A percentile compares a stretch with the other conserved stretches of the same genome.
These are phyloP conservation scores for Polyodon spathula DNA, from an alignment of 2,113 vertebrate species.

Conservation along the genomic window DNA sequence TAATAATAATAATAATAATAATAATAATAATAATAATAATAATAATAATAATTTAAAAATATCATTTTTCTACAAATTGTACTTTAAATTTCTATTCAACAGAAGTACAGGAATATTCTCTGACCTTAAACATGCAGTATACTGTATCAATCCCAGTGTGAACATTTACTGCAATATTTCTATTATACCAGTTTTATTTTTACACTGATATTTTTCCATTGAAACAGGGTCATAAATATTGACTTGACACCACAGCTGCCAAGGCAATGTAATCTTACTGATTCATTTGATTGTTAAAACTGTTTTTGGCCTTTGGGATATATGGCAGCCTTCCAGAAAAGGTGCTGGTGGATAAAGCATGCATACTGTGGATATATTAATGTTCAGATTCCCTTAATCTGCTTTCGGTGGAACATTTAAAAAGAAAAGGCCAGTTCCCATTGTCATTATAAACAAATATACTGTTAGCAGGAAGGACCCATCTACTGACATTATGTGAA, in stretches of 20 bases:
- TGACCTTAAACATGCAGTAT: too few relatives aligned
- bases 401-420: neutral
- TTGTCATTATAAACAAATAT: conserved; percentile 5
- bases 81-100: too few relatives aligned
- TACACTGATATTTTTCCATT: conserved; percentile 18
- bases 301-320: conserved; percentile 27
- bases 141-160: too few relatives aligned
- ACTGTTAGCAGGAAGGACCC: too few relatives aligned
- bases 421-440: neutral
- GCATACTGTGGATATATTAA: conserved; percentile 17
- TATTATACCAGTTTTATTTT: conserved; percentile 4
- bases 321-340: conserved; percentile 24
- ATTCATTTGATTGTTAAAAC: conserved; percentile 44
- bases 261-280: conserved; percentile 33
- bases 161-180: too few relatives aligned
- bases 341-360: conserved; percentile 15
- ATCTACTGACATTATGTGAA: too few relatives aligned
- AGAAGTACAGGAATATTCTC: too few relatives aligned
- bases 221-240: conserved; percentile 44
- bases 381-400: neutral
- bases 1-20: too few relatives aligned
- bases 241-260: conserved; percentile 47
- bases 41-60: too few relatives aligned
- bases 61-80: too few relatives aligned
- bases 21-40: too few relatives aligned